phyloP scores from a whole-genome alignment of 1,140 invertebrate species.

The Psix sp. region DNA sequence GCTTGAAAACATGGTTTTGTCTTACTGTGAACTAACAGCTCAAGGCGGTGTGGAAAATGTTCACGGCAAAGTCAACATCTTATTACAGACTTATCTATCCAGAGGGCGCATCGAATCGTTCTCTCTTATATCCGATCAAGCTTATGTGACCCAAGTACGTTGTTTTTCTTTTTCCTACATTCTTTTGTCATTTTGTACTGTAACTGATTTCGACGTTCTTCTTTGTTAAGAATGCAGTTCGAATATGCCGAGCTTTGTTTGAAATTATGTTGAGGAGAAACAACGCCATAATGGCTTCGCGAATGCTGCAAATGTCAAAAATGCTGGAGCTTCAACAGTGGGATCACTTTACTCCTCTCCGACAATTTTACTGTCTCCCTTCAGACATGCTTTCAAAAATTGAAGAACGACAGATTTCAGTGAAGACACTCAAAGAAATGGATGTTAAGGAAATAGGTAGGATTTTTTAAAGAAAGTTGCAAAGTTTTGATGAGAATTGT shows the following conservation, averaged over 20 bases:
- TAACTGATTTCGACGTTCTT: conserved; percentile 7
- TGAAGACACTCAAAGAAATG: conserved; percentile 91
- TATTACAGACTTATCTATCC: conserved; percentile 95
- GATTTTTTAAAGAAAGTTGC: conserved; percentile 13
- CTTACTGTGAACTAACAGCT: conserved; percentile 86
- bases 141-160: conserved; percentile 92
- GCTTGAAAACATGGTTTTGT: conserved; percentile 84
- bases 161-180: conserved; percentile 19
- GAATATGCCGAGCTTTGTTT: conserved; percentile 95
- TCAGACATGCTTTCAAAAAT: conserved; percentile 89
- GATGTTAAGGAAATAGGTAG: conserved; percentile 90
- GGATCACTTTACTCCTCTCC: conserved; percentile 90
- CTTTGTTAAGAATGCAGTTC: conserved; percentile 86
- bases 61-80: conserved; percentile 97
- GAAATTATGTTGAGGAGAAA: conserved; percentile 94
- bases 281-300: conserved; percentile 90
- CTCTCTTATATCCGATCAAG: conserved; percentile 94
- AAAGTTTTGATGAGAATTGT: not conserved
- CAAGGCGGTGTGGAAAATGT: conserved; percentile 91
- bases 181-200: not conserved
- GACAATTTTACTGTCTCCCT: conserved; percentile 90
- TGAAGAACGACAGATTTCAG: conserved; percentile 84
- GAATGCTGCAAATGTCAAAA: conserved; percentile 89
- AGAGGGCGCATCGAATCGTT: conserved; percentile 88
- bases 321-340: conserved; percentile 94